Conservation (phyloP, 2,113 vertebrate species). For the Cathartes aura region DNA sequence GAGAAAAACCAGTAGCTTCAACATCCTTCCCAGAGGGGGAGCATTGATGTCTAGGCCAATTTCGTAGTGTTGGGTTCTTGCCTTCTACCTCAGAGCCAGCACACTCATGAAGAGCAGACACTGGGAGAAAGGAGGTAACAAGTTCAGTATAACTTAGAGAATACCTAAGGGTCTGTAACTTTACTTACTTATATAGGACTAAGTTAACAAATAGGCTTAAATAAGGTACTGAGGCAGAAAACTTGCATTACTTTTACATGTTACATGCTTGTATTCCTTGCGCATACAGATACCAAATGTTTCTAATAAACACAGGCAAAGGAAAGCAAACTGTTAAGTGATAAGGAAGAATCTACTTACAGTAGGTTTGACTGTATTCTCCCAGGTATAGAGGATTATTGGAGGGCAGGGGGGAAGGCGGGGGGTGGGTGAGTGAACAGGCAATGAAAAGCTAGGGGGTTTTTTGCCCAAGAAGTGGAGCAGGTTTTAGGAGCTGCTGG, state of each 20-base stretch:
- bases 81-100: not conserved
- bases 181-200: not conserved
- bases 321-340: not conserved
- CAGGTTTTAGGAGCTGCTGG: not conserved
- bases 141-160: not conserved
- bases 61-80: not conserved
- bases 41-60: not conserved
- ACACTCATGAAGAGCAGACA: not conserved
- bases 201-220: not conserved
- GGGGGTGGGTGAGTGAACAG: not conserved
- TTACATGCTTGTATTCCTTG: not conserved
- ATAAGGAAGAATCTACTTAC: not conserved
- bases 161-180: too few species aligned
- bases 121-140: not conserved
- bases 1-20: not conserved
- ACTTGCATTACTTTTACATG: not conserved
- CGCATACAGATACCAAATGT: not conserved
- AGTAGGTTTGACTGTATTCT: not conserved
- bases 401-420: fast-evolving
- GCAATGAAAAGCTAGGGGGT: not conserved
- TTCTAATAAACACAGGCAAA: not conserved
- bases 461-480: not conserved
- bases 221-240: not conserved
- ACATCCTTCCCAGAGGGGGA: not conserved
- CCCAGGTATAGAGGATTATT: not conserved